These are phyloP conservation scores for Apis dorsata DNA, from an alignment of 1,140 invertebrate species.

Conservation along the genomic window DNA sequence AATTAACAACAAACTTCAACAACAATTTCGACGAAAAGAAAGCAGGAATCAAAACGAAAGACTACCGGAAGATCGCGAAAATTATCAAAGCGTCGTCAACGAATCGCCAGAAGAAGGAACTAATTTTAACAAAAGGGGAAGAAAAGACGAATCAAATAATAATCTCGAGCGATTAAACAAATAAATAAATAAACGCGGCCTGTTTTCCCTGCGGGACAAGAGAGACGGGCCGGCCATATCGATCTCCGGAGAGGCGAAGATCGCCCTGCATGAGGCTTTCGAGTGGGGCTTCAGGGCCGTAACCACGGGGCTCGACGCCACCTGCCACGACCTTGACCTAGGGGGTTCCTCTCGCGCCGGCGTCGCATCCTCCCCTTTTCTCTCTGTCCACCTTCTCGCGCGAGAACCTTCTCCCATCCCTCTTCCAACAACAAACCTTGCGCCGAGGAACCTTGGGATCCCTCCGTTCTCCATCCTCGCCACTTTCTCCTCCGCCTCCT, in stretches of 20 bases:
- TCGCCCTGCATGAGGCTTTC: constrained; percentile 76
- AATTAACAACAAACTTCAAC: too few relatives aligned
- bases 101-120: too few relatives aligned
- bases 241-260: constrained; percentile 78
- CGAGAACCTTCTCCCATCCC: not conserved
- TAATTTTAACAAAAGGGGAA: too few relatives aligned
- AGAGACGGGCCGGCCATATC: constrained; percentile 80
- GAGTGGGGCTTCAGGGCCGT: constrained; percentile 65
- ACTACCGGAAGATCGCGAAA: too few relatives aligned
- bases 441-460: not conserved
- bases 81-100: too few relatives aligned
- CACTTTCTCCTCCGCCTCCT: not conserved
- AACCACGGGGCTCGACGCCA: constrained; percentile 32
- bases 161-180: too few relatives aligned
- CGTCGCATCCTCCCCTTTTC: constrained; percentile 68
- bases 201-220: not conserved
- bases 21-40: too few relatives aligned
- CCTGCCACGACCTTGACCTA: constrained; percentile 77
- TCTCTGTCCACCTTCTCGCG: not conserved
- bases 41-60: too few relatives aligned
- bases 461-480: not conserved
- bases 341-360: constrained; percentile 76
- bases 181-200: not conserved
- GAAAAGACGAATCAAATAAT: too few relatives aligned
- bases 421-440: accelerated